Evolutionary conservation across 2,888 invertebrate genomes (phyloP).

Genomic region (Erebia palarica): DNA sequence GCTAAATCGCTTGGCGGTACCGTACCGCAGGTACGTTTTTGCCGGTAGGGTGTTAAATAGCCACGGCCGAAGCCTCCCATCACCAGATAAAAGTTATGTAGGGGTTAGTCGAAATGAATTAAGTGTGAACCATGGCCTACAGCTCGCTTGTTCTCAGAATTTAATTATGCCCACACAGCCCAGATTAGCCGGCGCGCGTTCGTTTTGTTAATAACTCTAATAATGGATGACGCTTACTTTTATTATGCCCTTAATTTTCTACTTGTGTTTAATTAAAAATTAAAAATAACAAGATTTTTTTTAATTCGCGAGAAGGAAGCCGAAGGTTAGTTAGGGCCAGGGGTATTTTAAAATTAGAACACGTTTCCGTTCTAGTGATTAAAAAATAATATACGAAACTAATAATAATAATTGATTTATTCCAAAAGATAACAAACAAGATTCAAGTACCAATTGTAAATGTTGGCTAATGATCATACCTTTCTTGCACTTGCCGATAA

Average conservation of each 20-base stretch:
- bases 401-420: too few species aligned
- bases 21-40: too few species aligned
- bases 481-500: too few species aligned
- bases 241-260: constrained; percentile 50
- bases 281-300: constrained; percentile 9
- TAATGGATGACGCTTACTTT: constrained; percentile 73
- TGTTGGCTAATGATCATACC: too few species aligned
- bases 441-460: too few species aligned
- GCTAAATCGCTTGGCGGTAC: too few species aligned
- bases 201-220: constrained; percentile 79
- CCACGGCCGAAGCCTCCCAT: not conserved
- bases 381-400: too few species aligned
- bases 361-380: too few species aligned
- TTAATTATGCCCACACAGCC: constrained; percentile 75
- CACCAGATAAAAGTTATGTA: not conserved
- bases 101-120: not conserved
- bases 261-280: constrained; percentile 24
- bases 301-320: not conserved
- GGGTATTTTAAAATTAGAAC: too few species aligned
- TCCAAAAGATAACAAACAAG: too few species aligned
- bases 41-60: too few species aligned
- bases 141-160: constrained; percentile 80
- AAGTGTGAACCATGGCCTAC: constrained; percentile 34
- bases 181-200: constrained; percentile 76
- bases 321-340: too few species aligned